These are phyloP conservation scores for Aurelia aurita complex sp. Pacific DNA, from an alignment of 30 jellyfish, hydroid and myxozoan species.

Conservation along the genomic window DNA sequence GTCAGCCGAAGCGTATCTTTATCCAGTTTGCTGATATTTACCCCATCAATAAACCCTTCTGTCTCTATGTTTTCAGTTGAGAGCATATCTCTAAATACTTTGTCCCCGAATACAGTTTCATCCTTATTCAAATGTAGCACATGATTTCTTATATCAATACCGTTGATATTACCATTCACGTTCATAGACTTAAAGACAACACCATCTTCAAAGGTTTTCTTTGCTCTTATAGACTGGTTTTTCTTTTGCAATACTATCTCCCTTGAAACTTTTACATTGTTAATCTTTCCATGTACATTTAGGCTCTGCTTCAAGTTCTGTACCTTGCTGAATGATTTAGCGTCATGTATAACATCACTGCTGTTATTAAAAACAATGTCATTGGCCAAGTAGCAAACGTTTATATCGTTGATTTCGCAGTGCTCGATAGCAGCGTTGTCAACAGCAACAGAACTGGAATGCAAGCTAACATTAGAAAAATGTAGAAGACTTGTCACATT, in stretches of 20 bases:
- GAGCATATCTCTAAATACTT: not conserved
- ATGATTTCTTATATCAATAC: constrained; percentile 54
- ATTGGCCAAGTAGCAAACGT: constrained; percentile 15
- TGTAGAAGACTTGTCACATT: not conserved
- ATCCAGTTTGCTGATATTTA: constrained; percentile 35
- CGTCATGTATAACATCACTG: constrained; percentile 50
- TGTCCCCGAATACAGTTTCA: constrained; percentile 34
- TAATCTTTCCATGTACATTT: constrained; percentile 8
- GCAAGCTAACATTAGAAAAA: constrained; percentile 3
- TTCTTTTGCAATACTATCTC: constrained; percentile 23
- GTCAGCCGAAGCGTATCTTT: constrained; percentile 35
- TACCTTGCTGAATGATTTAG: constrained; percentile 16
- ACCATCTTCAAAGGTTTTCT: constrained; percentile 41
- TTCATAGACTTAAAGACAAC: constrained; percentile 24
- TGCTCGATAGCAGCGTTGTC: not conserved
- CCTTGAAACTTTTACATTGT: constrained; percentile 26
- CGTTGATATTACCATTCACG: constrained; percentile 38
- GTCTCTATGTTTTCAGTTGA: not conserved
- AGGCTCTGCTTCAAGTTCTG: not conserved
- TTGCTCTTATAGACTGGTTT: constrained; percentile 32
- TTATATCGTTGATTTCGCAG: not conserved
- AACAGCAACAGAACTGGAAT: not conserved
- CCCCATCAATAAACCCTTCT: constrained; percentile 39
- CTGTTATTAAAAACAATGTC: constrained; percentile 44
- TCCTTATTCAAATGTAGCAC: constrained; percentile 19